Base-by-base conservation (phyloP, 2,797 vertebrate species). In the Melopsittacus undulatus region DNA sequence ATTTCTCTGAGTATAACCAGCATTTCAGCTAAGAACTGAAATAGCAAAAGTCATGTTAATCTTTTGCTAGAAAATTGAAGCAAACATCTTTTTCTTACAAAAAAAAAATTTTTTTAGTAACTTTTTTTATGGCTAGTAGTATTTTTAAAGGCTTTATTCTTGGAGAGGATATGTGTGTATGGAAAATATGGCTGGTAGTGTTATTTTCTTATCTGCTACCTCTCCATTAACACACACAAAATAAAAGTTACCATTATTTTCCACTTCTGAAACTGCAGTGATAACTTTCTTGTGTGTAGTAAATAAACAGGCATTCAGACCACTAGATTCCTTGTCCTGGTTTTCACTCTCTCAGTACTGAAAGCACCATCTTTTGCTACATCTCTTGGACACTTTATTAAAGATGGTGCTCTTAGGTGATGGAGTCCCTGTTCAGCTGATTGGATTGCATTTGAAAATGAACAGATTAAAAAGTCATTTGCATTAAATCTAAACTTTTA, bases 131-230 rank as follows among this genome's bases (percentile, higher is more conserved):
- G 14, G 20, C 16, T 48, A 40, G 20, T 46, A 59, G 13, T 82
- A 89, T 83, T 94, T 93, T 93, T 75, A 27, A 92, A 90, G 57
- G 3, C 7, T 85, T 77, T n/a, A 42, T 77, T 81, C 23, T 89
- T 85, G 40, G 57, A 64, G 54, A 27, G 18, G 10, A 32, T 56
- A 11, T 26, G 45, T 45, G 52, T 36, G n/a, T 61, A 9, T 48
- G n/a, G 45, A 75, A 93, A 90, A 46, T 12, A 67, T 19, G 18
- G 23, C 42, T 54, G 42, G 23, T 68, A 83, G 7, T 73, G 66
- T 42, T 75, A 69, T 27, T 82, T 75, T 57, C 70, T 81, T 4
- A 19, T 63, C 40, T 89, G 10, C 78, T 92, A 52, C 52, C 91
- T 82, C 42, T 59, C 14, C 30, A 12, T 73, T 85, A 73, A 52